Conservation (phyloP, 2,113 vertebrate genomes). For the Steatornis caripensis region DNA sequence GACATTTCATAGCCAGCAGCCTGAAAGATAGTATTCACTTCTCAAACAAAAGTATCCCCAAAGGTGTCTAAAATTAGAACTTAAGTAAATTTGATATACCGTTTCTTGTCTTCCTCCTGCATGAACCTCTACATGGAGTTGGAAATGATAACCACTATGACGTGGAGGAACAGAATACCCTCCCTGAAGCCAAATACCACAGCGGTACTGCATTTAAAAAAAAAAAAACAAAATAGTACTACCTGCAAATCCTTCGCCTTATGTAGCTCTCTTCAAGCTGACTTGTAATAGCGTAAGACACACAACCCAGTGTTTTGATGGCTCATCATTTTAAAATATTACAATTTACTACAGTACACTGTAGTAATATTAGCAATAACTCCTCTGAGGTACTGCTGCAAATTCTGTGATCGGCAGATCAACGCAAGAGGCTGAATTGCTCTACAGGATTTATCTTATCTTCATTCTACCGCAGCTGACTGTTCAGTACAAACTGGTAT, state of each 20-base stretch:
- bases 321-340: neutral
- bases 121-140: neutral
- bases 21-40: neutral
- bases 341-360: neutral
- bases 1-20: neutral
- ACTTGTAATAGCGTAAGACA: neutral
- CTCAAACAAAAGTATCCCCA: neutral
- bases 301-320: no score
- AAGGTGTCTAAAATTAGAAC: neutral
- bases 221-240: rapidly evolving
- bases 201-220: neutral
- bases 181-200: neutral
- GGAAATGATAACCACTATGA: neutral
- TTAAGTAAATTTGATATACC: neutral
- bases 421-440: neutral
- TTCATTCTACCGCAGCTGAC: neutral
- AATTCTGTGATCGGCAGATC: neutral
- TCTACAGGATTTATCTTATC: neutral
- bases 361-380: neutral
- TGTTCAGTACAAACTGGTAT: neutral
- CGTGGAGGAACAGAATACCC: neutral
- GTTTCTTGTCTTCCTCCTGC: neutral
- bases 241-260: neutral
- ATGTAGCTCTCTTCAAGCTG: neutral
- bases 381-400: neutral